Evolutionary conservation across 2,888 invertebrate species (phyloP).

Genomic region (Diadegma fenestrale): DNA sequence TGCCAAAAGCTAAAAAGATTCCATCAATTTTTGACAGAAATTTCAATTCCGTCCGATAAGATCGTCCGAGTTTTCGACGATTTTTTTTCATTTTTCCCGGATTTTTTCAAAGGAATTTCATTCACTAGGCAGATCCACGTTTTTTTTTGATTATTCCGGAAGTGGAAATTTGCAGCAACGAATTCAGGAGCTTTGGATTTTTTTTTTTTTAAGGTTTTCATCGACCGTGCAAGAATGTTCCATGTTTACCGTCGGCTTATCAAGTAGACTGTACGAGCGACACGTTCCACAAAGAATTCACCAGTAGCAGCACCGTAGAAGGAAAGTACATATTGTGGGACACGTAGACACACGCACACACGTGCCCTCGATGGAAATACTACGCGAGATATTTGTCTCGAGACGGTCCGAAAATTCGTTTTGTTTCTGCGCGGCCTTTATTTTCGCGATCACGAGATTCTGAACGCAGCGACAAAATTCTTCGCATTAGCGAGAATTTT

Average conservation of each 20-base stretch:
- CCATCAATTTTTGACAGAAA: background rate
- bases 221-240: background rate
- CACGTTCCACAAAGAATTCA: conserved; percentile 27
- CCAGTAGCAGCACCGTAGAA: conserved; percentile 23
- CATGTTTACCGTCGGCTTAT: conserved; percentile 16
- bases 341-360: conserved; percentile 6
- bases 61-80: too few species aligned
- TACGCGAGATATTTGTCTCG: conserved; percentile 3
- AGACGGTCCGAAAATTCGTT: conserved; percentile 15
- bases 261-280: conserved; percentile 48
- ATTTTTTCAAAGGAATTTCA: background rate
- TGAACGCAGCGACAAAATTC: background rate
- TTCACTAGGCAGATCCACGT: background rate
- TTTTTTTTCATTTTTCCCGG: background rate
- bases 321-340: conserved; percentile 25
- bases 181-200: background rate
- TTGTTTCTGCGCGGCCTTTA: background rate
- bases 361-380: conserved; percentile 13
- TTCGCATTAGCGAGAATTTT: background rate
- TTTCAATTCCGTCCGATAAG: too few species aligned
- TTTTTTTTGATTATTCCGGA: background rate
- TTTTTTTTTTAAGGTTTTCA: background rate
- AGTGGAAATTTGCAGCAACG: background rate
- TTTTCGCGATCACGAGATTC: background rate
- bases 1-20: background rate